A percentile compares a stretch with the other conserved stretches of the same genome.
Conservation (phyloP, 2,888 invertebrate genomes). For the Lamellibrachia satsuma region DNA sequence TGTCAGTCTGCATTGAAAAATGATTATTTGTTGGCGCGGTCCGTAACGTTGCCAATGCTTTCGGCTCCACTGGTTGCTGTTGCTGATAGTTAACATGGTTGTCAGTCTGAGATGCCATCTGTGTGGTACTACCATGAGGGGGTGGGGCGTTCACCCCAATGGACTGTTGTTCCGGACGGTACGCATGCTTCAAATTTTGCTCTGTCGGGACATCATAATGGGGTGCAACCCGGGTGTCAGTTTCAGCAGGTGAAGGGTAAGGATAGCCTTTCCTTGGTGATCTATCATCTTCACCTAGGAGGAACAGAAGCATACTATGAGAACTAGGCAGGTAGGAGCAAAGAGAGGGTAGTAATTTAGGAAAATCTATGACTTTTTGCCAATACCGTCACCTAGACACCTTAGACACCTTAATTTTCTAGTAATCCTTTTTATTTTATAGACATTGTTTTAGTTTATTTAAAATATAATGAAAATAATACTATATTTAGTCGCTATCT, state of each 20-base stretch:
- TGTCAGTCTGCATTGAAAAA: neutral
- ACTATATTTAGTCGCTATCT: neutral
- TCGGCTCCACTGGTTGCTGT: neutral
- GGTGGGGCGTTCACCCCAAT: neutral
- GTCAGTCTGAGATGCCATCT: neutral
- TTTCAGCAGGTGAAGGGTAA: constrained; percentile 1
- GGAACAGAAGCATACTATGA: neutral
- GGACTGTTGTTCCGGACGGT: neutral
- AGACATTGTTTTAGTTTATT: neutral
- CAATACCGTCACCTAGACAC: neutral
- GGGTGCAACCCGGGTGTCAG: neutral
- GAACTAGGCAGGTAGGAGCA: neutral
- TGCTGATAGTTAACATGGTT: neutral
- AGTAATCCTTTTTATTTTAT: neutral
- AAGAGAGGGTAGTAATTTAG: neutral
- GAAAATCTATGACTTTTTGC: neutral
- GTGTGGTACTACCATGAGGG: neutral
- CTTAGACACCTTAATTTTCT: neutral
- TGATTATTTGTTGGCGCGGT: neutral
- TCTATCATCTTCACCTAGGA: neutral
- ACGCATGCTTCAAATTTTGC: neutral
- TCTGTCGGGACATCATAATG: neutral
- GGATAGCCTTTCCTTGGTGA: constrained; percentile 1
- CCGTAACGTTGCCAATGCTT: neutral
- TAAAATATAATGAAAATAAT: neutral